phyloP scores from a whole-genome alignment of 2,888 invertebrate species.

The Chaetogeoica ovagalla region DNA sequence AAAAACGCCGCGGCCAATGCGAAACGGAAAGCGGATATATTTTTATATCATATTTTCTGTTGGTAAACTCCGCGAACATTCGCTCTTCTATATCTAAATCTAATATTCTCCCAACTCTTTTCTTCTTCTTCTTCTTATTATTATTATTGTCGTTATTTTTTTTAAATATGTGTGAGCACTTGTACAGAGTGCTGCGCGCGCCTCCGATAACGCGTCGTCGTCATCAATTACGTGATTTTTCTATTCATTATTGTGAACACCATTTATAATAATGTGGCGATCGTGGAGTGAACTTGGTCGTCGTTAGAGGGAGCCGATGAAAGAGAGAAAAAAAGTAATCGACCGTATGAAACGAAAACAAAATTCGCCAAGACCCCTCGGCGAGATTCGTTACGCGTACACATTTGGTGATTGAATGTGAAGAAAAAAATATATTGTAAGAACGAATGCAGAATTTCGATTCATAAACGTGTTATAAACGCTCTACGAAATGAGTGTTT shows the following conservation, averaged over 20 bases:
- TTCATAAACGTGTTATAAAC: no score
- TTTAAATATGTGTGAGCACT: not conserved
- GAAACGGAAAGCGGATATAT: not conserved
- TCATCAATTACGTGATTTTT: conserved; percentile 18
- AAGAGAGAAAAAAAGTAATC: not conserved
- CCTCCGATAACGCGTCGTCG: conserved; percentile 18
- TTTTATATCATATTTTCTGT: conserved; percentile 16
- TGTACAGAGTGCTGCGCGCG: not conserved
- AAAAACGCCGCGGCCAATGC: not conserved
- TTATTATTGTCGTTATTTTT: conserved; percentile 7
- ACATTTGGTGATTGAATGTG: no score
- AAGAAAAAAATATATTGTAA: no score
- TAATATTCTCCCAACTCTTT: no score
- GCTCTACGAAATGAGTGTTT: no score
- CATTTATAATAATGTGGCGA: conserved; percentile 3
- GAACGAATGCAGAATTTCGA: no score
- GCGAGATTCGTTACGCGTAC: no score
- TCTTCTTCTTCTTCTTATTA: no score
- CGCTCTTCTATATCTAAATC: not conserved
- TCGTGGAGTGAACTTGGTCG: not conserved
- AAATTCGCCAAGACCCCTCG: not conserved
- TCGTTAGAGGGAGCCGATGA: not conserved
- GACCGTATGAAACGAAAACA: conserved; percentile 18
- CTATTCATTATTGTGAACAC: conserved; percentile 2
- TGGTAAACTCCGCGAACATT: not conserved